phyloP scores from a whole-genome alignment of 2,888 invertebrate species.

The Aspidiotus rigidus region DNA sequence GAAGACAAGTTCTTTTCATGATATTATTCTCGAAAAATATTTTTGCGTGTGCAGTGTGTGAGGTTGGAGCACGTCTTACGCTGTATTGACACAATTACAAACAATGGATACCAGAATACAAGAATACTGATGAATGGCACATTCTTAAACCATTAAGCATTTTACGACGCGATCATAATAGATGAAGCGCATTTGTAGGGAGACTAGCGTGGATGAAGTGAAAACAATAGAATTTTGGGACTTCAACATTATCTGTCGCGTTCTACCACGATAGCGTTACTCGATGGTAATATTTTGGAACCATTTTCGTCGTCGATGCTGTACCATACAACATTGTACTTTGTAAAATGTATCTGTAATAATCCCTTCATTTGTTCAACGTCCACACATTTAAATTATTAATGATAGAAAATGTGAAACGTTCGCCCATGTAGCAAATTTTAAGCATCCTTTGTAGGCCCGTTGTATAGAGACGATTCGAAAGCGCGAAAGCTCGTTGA shows the following conservation, averaged over 20 bases:
- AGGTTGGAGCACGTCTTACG: no score
- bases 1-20: no score
- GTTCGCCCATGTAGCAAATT: no score
- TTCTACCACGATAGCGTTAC: slow-evolving; percentile 14
- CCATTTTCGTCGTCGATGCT: slow-evolving; percentile 28
- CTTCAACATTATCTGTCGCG: slow-evolving; percentile 22
- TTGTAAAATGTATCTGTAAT: slow-evolving; percentile 32
- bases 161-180: slow-evolving; percentile 18
- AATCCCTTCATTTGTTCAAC: slow-evolving; percentile 33
- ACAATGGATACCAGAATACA: background rate
- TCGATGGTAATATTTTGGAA: slow-evolving; percentile 29
- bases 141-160: slow-evolving; percentile 30
- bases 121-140: slow-evolving; percentile 16
- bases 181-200: slow-evolving; percentile 22
- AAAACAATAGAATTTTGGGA: slow-evolving; percentile 15
- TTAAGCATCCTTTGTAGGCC: no score
- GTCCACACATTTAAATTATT: slow-evolving; percentile 29
- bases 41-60: no score
- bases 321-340: slow-evolving; percentile 29
- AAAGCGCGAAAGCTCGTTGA: no score
- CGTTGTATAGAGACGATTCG: no score
- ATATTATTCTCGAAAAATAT: no score
- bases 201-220: slow-evolving; percentile 10
- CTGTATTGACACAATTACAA: background rate
- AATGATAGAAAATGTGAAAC: slow-evolving; percentile 10